Evolutionary conservation across 1,140 invertebrate genomes (phyloP).

Genomic region (Psix sp.): DNA sequence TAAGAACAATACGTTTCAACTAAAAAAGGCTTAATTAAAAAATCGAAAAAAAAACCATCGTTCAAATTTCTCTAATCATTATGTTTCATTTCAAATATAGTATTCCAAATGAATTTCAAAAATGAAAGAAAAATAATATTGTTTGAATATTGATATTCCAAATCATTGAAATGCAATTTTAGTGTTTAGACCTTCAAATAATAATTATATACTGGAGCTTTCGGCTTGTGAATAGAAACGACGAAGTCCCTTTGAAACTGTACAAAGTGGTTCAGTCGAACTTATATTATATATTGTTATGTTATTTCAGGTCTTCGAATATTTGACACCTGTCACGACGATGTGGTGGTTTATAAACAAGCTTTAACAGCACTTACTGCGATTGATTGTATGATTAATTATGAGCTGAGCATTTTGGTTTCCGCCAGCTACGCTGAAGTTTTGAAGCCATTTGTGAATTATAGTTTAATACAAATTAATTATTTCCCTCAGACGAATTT

Average conservation of each 20-base stretch:
- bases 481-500: constrained; percentile 64
- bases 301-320: constrained; percentile 65
- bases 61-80: no score
- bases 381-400: constrained; percentile 65
- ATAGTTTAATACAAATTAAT: constrained; percentile 63
- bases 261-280: background rate
- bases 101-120: no score
- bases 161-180: no score
- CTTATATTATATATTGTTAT: constrained; percentile 2
- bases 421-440: constrained; percentile 58
- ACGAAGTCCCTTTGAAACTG: no score
- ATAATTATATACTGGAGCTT: no score
- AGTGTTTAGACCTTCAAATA: no score
- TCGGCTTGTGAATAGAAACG: no score
- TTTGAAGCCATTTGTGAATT: constrained; percentile 65
- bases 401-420: constrained; percentile 68
- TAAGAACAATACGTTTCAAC: no score
- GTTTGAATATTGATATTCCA: background rate
- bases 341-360: constrained; percentile 66
- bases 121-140: no score
- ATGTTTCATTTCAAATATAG: no score
- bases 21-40: no score
- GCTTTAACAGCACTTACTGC: constrained; percentile 61
- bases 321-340: constrained; percentile 71
- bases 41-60: no score